Evolutionary conservation across 1,140 invertebrate genomes (phyloP).

Genomic region (Scaptomyza hsui): DNA sequence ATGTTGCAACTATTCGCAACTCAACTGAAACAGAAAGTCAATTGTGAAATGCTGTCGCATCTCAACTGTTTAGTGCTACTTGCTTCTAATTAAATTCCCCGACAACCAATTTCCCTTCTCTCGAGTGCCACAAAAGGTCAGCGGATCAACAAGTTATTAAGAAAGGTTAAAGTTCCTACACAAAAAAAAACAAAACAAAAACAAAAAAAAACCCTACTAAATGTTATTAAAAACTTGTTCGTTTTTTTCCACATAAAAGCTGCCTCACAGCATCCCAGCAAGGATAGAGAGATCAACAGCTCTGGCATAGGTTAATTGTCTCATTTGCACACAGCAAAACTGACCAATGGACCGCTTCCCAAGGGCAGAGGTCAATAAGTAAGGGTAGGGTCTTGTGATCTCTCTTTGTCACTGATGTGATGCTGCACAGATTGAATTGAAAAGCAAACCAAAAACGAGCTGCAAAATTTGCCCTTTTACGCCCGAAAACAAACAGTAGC

Average conservation of each 20-base stretch:
- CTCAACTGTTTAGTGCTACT: background rate
- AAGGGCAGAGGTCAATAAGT: background rate
- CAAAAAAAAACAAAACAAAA: constrained; percentile 16
- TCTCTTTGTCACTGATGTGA: constrained; percentile 3
- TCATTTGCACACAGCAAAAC: constrained; percentile 14
- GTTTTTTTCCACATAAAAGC: constrained; percentile 34
- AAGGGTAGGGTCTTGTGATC: constrained; percentile 25
- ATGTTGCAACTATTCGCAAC: background rate
- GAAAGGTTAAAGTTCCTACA: constrained; percentile 16
- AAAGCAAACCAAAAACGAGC: constrained; percentile 13
- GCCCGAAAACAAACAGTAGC: constrained; percentile 30
- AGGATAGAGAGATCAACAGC: constrained; percentile 48
- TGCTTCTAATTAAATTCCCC: constrained; percentile 39
- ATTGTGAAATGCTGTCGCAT: constrained; percentile 23
- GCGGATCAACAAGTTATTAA: constrained; percentile 22
- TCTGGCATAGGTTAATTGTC: constrained; percentile 56
- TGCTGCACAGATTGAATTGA: constrained; percentile 22
- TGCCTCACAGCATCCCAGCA: constrained; percentile 22
- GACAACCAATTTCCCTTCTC: constrained; percentile 19
- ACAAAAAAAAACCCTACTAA: constrained; percentile 30
- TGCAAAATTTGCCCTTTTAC: constrained; percentile 44
- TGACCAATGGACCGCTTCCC: constrained; percentile 27
- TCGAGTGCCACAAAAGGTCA: constrained; percentile 16
- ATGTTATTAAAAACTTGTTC: constrained; percentile 39
- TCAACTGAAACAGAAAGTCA: constrained; percentile 20